A percentile compares a stretch with the other conserved stretches of the same genome.
Evolutionary conservation across 1,140 invertebrate species (phyloP).

Genomic region (Drosophila repleta): DNA sequence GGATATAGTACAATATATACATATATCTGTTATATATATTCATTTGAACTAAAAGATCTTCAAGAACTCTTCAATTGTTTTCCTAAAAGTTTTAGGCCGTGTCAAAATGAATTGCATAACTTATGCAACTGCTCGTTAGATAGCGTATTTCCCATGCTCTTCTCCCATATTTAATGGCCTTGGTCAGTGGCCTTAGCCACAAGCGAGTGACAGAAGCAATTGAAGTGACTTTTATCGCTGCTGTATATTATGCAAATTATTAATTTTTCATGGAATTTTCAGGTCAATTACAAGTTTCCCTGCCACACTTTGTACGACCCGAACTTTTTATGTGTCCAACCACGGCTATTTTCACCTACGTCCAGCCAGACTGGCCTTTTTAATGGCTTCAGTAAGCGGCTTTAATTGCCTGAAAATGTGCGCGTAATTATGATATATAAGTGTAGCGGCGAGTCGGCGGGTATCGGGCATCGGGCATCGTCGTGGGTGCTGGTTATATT

Average conservation of each 20-base stretch:
- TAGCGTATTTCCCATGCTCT: neutral
- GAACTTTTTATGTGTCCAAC: slow-evolving; percentile 14
- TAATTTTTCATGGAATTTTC: slow-evolving; percentile 76
- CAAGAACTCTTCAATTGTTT: no score
- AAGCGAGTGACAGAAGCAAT: slow-evolving; percentile 16
- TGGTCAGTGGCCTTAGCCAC: slow-evolving; percentile 8
- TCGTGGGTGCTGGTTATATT: slow-evolving; percentile 44
- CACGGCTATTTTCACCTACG: slow-evolving; percentile 22
- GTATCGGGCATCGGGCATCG: no score
- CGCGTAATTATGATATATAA: slow-evolving; percentile 63
- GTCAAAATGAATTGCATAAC: no score
- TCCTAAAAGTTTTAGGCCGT: no score
- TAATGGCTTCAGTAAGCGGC: slow-evolving; percentile 44
- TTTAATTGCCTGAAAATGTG: slow-evolving; percentile 70
- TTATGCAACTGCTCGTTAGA: neutral
- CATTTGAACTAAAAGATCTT: no score
- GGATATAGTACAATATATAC: no score
- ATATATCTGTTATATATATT: no score
- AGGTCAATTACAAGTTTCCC: slow-evolving; percentile 72
- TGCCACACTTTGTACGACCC: slow-evolving; percentile 17
- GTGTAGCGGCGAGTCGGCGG: slow-evolving; percentile 12
- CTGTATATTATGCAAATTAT: slow-evolving; percentile 44
- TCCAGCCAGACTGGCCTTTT: slow-evolving; percentile 45
- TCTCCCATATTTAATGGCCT: neutral
- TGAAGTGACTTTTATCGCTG: slow-evolving; percentile 3